Conservation (phyloP, 2,797 vertebrate genomes). For the Betta splendens region DNA sequence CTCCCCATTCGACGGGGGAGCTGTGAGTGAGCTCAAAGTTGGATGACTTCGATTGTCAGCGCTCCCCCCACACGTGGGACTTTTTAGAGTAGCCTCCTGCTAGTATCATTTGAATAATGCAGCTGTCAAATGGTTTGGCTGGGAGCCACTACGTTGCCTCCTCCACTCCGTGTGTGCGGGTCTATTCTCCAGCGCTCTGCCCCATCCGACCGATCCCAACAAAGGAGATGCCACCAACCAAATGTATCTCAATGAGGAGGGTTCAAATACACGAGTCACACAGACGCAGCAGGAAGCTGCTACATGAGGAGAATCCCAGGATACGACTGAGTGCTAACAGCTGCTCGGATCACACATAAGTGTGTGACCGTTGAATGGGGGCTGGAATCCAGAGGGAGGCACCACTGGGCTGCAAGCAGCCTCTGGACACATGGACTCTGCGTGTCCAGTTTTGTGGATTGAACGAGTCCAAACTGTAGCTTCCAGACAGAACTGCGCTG, state of each 20-base stretch:
- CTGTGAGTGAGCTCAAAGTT: slow-evolving; percentile 17
- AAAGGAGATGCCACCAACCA: slow-evolving; percentile 11
- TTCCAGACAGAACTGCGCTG: too few relatives aligned
- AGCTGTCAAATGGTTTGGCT: slow-evolving; percentile 41
- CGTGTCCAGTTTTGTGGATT: too few relatives aligned
- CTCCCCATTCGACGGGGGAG: too few relatives aligned
- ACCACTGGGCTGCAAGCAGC: slow-evolving; percentile 12
- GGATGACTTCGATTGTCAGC: slow-evolving; percentile 26
- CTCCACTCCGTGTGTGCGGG: slow-evolving; percentile 14
- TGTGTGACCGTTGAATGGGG: too few relatives aligned
- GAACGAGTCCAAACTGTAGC: too few relatives aligned
- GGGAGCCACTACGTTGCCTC: slow-evolving; percentile 20
- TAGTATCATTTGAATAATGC: slow-evolving; percentile 56
- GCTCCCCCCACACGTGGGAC: slow-evolving; percentile 8
- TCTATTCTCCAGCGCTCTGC: slow-evolving; percentile 4
- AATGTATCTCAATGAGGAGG: slow-evolving; percentile 1
- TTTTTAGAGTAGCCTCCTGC: slow-evolving; percentile 29
- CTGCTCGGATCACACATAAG: too few relatives aligned
- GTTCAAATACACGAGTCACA: slow-evolving; percentile 2
- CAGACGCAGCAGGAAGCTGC: too few relatives aligned
- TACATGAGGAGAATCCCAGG: too few relatives aligned
- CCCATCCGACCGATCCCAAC: slow-evolving; percentile 2
- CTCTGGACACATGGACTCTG: too few relatives aligned
- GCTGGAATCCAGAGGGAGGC: too few relatives aligned
- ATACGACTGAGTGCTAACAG: too few relatives aligned